Base-by-base conservation (phyloP, 2,113 vertebrate species). In the Leiothrix lutea region DNA sequence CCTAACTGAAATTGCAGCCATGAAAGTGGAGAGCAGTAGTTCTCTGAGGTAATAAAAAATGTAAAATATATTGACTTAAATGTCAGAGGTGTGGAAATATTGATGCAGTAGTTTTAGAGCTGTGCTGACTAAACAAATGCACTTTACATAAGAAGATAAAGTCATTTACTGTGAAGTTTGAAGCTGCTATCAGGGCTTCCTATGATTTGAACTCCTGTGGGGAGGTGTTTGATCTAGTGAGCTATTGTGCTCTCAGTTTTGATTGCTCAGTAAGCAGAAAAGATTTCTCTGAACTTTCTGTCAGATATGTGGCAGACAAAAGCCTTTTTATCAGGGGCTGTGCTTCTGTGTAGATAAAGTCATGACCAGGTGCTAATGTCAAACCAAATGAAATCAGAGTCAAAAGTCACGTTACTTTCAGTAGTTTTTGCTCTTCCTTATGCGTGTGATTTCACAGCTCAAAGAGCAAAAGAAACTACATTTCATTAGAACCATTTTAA, bases 91-190 rank as follows among this genome's bases (percentile, higher is more conserved):
- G 64, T 74, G 71, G 78, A 93, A 94, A 81, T 90, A 88, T 38
- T 94, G 92, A 90, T 45, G 6, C 28, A 51, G 12, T 47, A 31
- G 65, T 78, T 78, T 29, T 62, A 47, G 74, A 8, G 56, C 84
- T 57, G 84, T 5, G 66, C 72, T 90, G 51, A 88, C 72, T 83
- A 95, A 95, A 96, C 90, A 96, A 92, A 53, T 8, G 33, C 0
- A 0, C 77, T 84, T 93, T 93, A 71, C 44, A 56, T 60, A 80
- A 60, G 85, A 51, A 95, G 87, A 95, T 95, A 90, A 96, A 90
- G 62, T 71, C 23, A 35, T 90, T 86, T 78, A 51, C 57, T 74
- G 53, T 70, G 62, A 64, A 44, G 38, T 74, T 81, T 75, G 81
- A 91, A 67, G 74, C 25, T 0, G 0, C 0, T 85, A 88, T 83